A percentile compares a stretch with the other conserved stretches of the same genome.
These are phyloP conservation scores for Ophion ellenae DNA, from an alignment of 2,888 invertebrate genomes.

Conservation along the genomic window DNA sequence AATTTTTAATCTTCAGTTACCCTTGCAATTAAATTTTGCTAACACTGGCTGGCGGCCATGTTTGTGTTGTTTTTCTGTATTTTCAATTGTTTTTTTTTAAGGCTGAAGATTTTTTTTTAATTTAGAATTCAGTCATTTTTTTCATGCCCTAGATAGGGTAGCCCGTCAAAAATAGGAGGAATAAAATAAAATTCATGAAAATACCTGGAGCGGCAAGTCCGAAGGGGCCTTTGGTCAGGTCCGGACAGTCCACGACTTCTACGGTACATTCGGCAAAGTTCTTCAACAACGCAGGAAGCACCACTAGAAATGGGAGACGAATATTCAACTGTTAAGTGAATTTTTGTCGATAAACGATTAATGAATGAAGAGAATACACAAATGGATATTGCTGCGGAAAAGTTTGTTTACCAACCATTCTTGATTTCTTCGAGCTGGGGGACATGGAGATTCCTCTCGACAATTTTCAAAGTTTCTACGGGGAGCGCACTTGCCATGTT, in stretches of 20 bases:
- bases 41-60: too few relatives aligned
- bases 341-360: conserved; percentile 13
- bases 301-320: conserved; percentile 85
- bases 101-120: too few relatives aligned
- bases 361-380: background rate
- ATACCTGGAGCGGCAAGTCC: conserved; percentile 91
- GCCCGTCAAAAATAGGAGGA: too few relatives aligned
- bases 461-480: conserved; percentile 70
- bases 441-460: conserved; percentile 72
- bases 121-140: too few relatives aligned
- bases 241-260: conserved; percentile 93
- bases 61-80: too few relatives aligned
- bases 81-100: too few relatives aligned
- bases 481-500: conserved; percentile 57
- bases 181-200: conserved; percentile 15
- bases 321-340: too few relatives aligned
- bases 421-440: conserved; percentile 89
- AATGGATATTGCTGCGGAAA: background rate
- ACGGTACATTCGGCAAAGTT: conserved; percentile 91
- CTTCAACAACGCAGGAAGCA: conserved; percentile 87
- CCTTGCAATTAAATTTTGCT: too few relatives aligned
- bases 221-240: conserved; percentile 92
- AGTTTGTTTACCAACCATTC: conserved; percentile 84
- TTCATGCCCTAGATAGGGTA: too few relatives aligned
- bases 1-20: too few relatives aligned